These are phyloP conservation scores for Wasmannia auropunctata DNA, from an alignment of 1,140 invertebrate genomes.

Conservation along the genomic window DNA sequence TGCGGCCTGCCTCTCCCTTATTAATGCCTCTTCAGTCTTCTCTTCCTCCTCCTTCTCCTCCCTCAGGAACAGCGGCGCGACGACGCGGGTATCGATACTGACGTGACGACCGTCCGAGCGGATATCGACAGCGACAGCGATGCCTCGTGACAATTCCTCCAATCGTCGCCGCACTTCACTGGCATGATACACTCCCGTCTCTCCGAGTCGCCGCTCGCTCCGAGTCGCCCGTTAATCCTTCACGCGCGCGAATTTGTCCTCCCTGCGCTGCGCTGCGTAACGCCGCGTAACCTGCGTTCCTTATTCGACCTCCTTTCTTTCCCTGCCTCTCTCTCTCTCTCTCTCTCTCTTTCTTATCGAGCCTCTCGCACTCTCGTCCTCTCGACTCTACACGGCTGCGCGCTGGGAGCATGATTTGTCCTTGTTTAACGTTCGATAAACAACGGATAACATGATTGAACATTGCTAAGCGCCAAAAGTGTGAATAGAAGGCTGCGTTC, in stretches of 20 bases:
- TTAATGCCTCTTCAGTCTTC: too few species aligned
- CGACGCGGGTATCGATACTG: slow-evolving; percentile 18
- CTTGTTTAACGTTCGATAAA: too few species aligned
- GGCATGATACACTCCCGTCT: neutral
- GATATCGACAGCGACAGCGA: slow-evolving; percentile 1
- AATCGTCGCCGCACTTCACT: neutral
- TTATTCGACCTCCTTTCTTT: neutral
- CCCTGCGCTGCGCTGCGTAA: too few species aligned
- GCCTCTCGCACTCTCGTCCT: too few species aligned
- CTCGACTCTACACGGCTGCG: too few species aligned
- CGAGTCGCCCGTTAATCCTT: neutral
- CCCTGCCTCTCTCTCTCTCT: neutral
- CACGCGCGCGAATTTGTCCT: neutral
- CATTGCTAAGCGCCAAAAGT: too few species aligned
- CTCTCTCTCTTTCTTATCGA: neutral
- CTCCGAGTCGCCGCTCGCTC: too few species aligned
- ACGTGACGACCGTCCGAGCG: neutral
- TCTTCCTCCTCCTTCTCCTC: neutral
- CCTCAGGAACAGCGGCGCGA: neutral
- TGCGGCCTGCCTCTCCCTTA: too few species aligned
- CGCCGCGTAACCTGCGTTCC: too few species aligned
- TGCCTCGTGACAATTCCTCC: slow-evolving; percentile 12
- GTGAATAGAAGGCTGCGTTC: too few species aligned
- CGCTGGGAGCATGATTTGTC: too few species aligned
- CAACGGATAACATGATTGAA: too few species aligned